Evolutionary conservation across 2,113 vertebrate genomes (phyloP).

Genomic region (Smithornis capensis): DNA sequence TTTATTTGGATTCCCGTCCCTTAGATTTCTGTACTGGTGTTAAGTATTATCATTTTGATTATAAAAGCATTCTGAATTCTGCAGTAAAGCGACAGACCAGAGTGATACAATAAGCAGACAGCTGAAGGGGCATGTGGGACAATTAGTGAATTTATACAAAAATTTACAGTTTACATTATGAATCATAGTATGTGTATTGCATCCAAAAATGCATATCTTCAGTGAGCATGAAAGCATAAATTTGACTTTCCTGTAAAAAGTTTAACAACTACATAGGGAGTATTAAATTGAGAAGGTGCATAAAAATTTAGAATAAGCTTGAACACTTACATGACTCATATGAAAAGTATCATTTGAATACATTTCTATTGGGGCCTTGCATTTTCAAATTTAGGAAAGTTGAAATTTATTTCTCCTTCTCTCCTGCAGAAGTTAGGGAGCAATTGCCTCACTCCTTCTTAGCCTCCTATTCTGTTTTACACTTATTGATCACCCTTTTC

Average conservation of each 20-base stretch:
- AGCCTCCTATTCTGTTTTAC: not conserved
- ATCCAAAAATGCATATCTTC: not conserved
- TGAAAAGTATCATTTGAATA: not conserved
- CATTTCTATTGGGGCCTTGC: not conserved
- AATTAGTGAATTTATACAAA: not conserved
- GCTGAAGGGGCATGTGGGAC: not conserved
- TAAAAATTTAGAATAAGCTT: not conserved
- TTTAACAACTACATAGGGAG: not conserved
- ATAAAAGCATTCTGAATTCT: not conserved
- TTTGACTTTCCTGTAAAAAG: not conserved
- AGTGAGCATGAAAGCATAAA: not conserved
- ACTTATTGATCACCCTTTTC: not conserved
- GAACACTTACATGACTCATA: not conserved
- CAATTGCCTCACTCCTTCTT: not conserved
- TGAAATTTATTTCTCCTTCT: not conserved
- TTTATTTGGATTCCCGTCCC: not conserved
- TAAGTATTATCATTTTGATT: not conserved
- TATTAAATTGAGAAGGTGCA: not conserved
- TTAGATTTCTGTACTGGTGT: not conserved
- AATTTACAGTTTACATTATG: not conserved
- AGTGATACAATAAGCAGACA: not conserved
- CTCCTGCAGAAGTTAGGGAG: not conserved
- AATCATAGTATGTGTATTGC: not conserved
- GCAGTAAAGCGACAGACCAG: not conserved
- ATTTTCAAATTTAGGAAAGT: not conserved